Percentiles rank a stretch among this genome's conserved stretches.
Evolutionary conservation across 2,113 vertebrate genomes (phyloP).

Genomic region (Perca schrenkii): DNA sequence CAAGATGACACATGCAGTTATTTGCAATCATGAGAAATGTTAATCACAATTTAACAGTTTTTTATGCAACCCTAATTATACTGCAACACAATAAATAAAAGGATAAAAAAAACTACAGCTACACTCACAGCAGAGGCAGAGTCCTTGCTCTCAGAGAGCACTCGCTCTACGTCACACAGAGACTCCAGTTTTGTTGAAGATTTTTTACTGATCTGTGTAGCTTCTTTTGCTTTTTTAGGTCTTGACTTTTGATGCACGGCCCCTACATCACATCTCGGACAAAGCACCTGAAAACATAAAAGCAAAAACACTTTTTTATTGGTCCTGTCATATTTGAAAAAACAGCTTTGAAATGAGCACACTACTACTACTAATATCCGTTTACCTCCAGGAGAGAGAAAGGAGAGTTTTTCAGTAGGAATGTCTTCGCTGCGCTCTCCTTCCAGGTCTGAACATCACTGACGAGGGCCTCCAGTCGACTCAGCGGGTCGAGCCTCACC

Average conservation of each 20-base stretch:
- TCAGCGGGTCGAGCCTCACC: conserved; percentile 89
- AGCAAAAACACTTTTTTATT: conserved; percentile 1
- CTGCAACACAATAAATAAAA: not conserved
- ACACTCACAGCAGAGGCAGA: conserved; percentile 90
- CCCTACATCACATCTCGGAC: conserved; percentile 91
- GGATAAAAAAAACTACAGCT: not conserved
- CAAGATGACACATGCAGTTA: not conserved
- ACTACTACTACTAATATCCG: rapidly evolving
- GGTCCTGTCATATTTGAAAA: not conserved
- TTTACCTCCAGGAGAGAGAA: conserved; percentile 94
- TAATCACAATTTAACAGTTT: not conserved
- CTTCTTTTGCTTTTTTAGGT: conserved; percentile 91
- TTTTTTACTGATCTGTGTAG: conserved; percentile 84
- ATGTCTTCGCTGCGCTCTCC: conserved; percentile 92
- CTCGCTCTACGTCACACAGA: conserved; percentile 90
- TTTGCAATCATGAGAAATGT: not conserved
- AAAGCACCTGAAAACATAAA: conserved; percentile 87
- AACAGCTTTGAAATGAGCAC: not conserved
- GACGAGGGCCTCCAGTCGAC: conserved; percentile 90
- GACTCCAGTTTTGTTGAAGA: conserved; percentile 86
- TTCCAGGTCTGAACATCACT: conserved; percentile 93
- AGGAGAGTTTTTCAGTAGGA: conserved; percentile 90
- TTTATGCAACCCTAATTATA: not conserved
- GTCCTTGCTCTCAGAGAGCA: conserved; percentile 92
- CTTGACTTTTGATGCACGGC: conserved; percentile 86